A percentile compares a stretch with the other conserved stretches of the same genome.
phyloP scores from a whole-genome alignment of 2,797 vertebrate species.

The Schizopygopsis pylzovi region DNA sequence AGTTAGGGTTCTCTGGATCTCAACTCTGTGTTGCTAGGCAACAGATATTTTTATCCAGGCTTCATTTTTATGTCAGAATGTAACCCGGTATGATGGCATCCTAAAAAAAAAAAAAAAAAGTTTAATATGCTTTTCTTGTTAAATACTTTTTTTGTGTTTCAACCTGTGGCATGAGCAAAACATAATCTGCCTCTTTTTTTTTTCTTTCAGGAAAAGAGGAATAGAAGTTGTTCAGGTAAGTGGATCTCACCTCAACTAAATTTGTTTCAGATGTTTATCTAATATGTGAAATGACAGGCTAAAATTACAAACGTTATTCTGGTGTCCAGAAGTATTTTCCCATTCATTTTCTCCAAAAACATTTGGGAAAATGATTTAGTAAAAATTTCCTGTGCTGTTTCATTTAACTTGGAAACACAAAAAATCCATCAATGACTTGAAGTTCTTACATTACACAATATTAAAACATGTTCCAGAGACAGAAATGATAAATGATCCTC shows the following conservation, averaged over 20 bases:
- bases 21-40: constrained; percentile 69
- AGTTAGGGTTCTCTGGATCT: constrained; percentile 36
- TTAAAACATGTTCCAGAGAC: not conserved
- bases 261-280: not conserved
- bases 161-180: not conserved
- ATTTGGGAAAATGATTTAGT: not conserved
- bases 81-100: constrained; percentile 11
- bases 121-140: not conserved
- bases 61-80: constrained; percentile 35
- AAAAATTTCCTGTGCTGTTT: not conserved
- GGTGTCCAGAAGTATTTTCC: not conserved
- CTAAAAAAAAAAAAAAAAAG: not conserved
- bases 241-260: constrained; percentile 39
- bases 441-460: not conserved
- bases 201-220: constrained; percentile 91
- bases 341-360: not conserved
- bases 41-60: constrained; percentile 51
- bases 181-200: constrained; percentile 43
- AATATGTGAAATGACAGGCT: not conserved
- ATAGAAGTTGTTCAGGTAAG: constrained; percentile 98
- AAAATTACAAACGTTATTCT: no score
- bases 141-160: not conserved
- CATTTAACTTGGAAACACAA: not conserved
- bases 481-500: not conserved
- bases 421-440: not conserved